Percentiles rank a stretch among this genome's conserved stretches.
These are phyloP conservation scores for Limnodromus scolopaceus DNA, from an alignment of 2,797 vertebrate genomes.

Conservation along the genomic window DNA sequence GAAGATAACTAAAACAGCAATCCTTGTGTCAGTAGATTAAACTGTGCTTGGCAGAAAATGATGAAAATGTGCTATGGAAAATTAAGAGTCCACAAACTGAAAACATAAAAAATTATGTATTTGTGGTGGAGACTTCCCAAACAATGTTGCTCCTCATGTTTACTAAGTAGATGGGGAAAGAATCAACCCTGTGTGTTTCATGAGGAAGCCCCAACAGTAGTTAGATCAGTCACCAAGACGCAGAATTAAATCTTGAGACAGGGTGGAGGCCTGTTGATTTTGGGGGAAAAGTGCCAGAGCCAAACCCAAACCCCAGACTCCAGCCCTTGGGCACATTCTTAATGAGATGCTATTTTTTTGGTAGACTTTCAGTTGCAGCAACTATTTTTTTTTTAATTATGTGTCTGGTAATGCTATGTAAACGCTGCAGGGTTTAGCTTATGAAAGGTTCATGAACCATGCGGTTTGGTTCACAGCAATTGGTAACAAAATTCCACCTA, in stretches of 20 bases:
- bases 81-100: neutral
- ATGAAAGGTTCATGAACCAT: constrained; percentile 45
- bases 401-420: constrained; percentile 40
- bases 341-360: constrained; percentile 36
- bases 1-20: neutral
- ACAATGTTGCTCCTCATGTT: neutral
- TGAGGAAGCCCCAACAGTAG: neutral
- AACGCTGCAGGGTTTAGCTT: constrained; percentile 45
- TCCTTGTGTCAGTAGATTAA: neutral
- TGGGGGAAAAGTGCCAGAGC: neutral
- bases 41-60: neutral
- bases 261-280: constrained; percentile 39
- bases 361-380: constrained; percentile 46
- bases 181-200: neutral
- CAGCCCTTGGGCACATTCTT: constrained; percentile 63
- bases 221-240: constrained; percentile 36
- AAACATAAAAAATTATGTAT: neutral
- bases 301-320: constrained; percentile 54
- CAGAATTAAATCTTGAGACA: constrained; percentile 53
- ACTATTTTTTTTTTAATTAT: constrained; percentile 49
- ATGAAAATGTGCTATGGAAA: neutral
- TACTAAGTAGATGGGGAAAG: neutral
- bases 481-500: constrained; percentile 19
- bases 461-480: neutral
- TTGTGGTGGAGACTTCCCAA: neutral